These are phyloP conservation scores for Aurelia aurita complex sp. Pacific DNA, from an alignment of 30 jellyfish, hydroid and myxozoan species.

Conservation along the genomic window DNA sequence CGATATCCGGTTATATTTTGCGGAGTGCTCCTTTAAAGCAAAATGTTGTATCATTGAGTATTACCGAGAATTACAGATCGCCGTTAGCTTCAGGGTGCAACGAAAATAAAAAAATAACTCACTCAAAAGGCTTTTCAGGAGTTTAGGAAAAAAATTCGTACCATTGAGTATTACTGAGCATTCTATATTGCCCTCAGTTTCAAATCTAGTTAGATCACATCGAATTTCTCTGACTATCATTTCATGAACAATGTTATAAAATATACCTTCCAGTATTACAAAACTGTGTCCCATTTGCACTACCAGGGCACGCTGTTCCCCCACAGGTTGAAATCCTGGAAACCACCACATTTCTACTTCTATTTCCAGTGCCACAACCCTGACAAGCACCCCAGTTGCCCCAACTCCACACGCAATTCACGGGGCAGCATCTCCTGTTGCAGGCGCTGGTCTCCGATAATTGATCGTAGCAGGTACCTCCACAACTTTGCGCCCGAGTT, in stretches of 20 bases:
- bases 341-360: slow-evolving; percentile 44
- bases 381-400: slow-evolving; percentile 80
- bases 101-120: too few species aligned
- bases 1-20: too few species aligned
- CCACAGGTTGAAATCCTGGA: slow-evolving; percentile 61
- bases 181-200: too few species aligned
- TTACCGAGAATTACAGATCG: too few species aligned
- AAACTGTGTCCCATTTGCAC: not conserved
- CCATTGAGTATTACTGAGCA: too few species aligned
- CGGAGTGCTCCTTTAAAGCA: too few species aligned
- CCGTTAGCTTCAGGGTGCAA: too few species aligned
- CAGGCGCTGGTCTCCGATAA: slow-evolving; percentile 48
- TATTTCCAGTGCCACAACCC: slow-evolving; percentile 78
- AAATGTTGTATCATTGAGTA: too few species aligned
- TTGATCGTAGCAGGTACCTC: slow-evolving; percentile 51
- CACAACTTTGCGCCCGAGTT: slow-evolving; percentile 50
- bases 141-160: too few species aligned
- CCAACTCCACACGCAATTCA: not conserved
- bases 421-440: slow-evolving; percentile 85
- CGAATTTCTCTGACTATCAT: too few species aligned
- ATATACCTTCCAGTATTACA: slow-evolving; percentile 74
- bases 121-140: too few species aligned
- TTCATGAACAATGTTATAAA: not conserved
- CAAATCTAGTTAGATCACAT: too few species aligned
- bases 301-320: slow-evolving; percentile 47